Percentiles rank a stretch among this genome's conserved stretches.
These are phyloP conservation scores for Microchrysa polita DNA, from an alignment of 2,888 invertebrate species.

Conservation along the genomic window DNA sequence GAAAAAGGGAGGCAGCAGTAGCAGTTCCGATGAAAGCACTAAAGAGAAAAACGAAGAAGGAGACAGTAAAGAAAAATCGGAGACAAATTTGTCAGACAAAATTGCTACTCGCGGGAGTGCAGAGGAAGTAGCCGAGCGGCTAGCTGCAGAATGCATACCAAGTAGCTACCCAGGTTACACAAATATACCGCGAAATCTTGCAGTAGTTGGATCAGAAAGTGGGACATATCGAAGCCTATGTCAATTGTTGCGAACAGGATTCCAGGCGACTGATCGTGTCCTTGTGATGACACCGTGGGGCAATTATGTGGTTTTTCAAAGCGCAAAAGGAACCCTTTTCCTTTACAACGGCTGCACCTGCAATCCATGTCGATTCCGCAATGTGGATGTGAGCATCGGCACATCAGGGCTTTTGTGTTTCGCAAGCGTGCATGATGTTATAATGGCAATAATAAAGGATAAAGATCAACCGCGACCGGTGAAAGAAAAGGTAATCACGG, in stretches of 20 bases:
- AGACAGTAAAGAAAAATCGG: too few species aligned
- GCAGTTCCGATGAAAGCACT: not conserved
- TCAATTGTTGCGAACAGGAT: constrained; percentile 56
- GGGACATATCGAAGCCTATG: constrained; percentile 60
- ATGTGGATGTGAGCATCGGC: constrained; percentile 59
- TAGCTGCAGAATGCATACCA: constrained; percentile 49
- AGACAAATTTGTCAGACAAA: too few species aligned
- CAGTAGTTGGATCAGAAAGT: constrained; percentile 61
- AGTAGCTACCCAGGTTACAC: constrained; percentile 58
- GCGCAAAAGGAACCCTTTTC: constrained; percentile 53
- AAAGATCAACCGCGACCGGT: constrained; percentile 47
- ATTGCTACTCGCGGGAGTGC: too few species aligned
- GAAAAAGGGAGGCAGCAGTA: not conserved
- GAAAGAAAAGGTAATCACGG: constrained; percentile 30
- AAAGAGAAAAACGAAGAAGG: not conserved
- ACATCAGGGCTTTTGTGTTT: constrained; percentile 60
- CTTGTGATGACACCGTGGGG: constrained; percentile 62
- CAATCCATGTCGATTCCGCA: constrained; percentile 59
- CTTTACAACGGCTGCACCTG: constrained; percentile 62
- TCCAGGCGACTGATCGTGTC: constrained; percentile 59
- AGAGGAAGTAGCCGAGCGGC: not conserved
- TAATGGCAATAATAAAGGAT: constrained; percentile 57
- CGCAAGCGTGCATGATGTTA: constrained; percentile 53
- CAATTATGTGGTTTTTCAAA: constrained; percentile 60
- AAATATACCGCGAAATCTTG: constrained; percentile 55